Conservation (phyloP, 2,888 invertebrate genomes). For the Sympetrum striolatum region DNA sequence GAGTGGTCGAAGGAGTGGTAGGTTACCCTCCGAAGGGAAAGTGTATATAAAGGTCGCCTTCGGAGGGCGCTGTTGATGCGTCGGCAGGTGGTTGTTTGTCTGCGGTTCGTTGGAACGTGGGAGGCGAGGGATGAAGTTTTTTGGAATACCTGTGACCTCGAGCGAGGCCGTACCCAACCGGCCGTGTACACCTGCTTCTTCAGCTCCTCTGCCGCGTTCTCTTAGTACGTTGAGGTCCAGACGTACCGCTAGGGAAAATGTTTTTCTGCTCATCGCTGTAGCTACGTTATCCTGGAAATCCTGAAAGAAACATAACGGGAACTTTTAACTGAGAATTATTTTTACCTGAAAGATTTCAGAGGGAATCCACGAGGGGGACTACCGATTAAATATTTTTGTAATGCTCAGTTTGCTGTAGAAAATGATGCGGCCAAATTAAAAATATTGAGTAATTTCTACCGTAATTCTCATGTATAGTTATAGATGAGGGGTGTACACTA, state of each 20-base stretch:
- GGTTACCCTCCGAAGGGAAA: not conserved
- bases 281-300: too few relatives aligned
- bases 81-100: not conserved
- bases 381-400: too few relatives aligned
- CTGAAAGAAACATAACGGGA: too few relatives aligned
- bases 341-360: too few relatives aligned
- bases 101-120: not conserved
- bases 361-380: too few relatives aligned
- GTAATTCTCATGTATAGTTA: too few relatives aligned
- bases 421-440: too few relatives aligned
- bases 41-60: not conserved
- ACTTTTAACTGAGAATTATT: too few relatives aligned
- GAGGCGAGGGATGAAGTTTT: not conserved
- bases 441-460: too few relatives aligned
- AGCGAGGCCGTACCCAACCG: not conserved
- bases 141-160: constrained; percentile 21
- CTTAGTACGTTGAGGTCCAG: not conserved
- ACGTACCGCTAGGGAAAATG: not conserved
- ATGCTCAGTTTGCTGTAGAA: too few relatives aligned
- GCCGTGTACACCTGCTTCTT: not conserved
- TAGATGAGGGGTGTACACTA: too few relatives aligned
- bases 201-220: not conserved
- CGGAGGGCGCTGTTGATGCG: not conserved
- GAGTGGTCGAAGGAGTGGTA: not conserved
- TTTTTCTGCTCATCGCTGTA: not conserved